Evolutionary conservation across 1,140 invertebrate genomes (phyloP).

Genomic region (Eumaeus atala): DNA sequence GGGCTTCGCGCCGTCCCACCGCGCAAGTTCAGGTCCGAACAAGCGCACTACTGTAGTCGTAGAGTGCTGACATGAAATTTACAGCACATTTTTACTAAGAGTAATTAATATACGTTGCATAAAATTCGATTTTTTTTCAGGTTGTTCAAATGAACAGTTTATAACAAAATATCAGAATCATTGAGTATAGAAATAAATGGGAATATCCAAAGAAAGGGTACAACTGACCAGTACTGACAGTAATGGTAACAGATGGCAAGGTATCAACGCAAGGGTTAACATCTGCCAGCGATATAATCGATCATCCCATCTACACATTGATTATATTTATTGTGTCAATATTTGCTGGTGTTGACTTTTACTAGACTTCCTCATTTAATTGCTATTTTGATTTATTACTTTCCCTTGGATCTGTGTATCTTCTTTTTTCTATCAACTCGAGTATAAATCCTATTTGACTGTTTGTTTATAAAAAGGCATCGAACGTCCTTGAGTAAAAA

Average conservation of each 20-base stretch:
- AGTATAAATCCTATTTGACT: no score
- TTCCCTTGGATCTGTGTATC: not conserved
- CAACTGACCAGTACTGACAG: not conserved
- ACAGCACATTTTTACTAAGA: no score
- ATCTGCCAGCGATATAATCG: conserved; percentile 7
- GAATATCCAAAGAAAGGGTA: not conserved
- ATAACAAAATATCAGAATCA: not conserved
- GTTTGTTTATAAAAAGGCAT: no score
- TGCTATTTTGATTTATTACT: conserved; percentile 2
- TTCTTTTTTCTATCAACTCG: no score
- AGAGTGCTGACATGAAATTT: no score
- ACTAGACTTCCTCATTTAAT: conserved; percentile 4
- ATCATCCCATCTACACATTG: not conserved
- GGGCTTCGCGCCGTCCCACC: no score
- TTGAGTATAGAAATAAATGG: not conserved
- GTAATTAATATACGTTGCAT: no score
- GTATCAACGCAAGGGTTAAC: conserved; percentile 3
- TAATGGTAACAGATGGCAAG: conserved; percentile 6
- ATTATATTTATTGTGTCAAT: conserved; percentile 9
- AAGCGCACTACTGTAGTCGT: no score
- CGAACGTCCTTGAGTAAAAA: no score
- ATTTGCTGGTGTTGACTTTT: conserved; percentile 7
- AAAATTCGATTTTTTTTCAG: no score
- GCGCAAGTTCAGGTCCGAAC: no score
- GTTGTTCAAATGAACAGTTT: not conserved